Conservation (phyloP, 2,113 vertebrate species). For the Oostethus manadensis region DNA sequence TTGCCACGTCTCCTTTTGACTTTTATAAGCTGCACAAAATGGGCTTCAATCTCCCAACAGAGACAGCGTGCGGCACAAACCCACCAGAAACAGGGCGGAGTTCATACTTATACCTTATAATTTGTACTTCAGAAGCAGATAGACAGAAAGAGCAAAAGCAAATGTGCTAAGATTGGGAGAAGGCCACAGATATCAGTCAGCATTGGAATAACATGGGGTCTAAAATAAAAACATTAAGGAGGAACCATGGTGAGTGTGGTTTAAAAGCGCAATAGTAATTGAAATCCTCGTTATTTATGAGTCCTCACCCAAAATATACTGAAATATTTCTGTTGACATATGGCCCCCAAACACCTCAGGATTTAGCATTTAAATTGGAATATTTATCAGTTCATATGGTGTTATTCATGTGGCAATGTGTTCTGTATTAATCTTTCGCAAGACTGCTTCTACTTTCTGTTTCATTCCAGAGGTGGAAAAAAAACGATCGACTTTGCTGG, state of each 20-base stretch:
- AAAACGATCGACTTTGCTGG: too few relatives aligned
- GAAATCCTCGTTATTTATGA: constrained; percentile 65
- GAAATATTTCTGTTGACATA: constrained; percentile 61
- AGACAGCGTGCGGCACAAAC: neutral
- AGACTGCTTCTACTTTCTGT: too few relatives aligned
- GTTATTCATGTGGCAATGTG: too few relatives aligned
- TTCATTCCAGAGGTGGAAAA: too few relatives aligned
- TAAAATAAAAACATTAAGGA: constrained; percentile 71
- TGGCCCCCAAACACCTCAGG: constrained; percentile 38
- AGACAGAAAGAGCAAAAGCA: neutral
- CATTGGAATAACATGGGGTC: constrained; percentile 67
- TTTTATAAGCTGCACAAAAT: neutral
- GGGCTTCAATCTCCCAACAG: neutral
- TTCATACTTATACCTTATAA: neutral
- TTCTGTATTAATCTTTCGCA: too few relatives aligned
- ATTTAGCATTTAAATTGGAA: constrained; percentile 76
- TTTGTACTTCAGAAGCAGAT: neutral
- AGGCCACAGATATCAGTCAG: constrained; percentile 1
- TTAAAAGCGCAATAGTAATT: constrained; percentile 70
- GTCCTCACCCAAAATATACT: constrained; percentile 43
- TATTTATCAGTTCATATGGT: constrained; percentile 39
- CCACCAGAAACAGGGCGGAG: neutral
- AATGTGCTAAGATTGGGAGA: neutral
- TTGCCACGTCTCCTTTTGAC: too few relatives aligned
- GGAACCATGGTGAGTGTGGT: constrained; percentile 40